Evolutionary conservation across 30 jellyfish, hydroid and myxozoan species (phyloP).

Genomic region (Pelagia noctiluca): DNA sequence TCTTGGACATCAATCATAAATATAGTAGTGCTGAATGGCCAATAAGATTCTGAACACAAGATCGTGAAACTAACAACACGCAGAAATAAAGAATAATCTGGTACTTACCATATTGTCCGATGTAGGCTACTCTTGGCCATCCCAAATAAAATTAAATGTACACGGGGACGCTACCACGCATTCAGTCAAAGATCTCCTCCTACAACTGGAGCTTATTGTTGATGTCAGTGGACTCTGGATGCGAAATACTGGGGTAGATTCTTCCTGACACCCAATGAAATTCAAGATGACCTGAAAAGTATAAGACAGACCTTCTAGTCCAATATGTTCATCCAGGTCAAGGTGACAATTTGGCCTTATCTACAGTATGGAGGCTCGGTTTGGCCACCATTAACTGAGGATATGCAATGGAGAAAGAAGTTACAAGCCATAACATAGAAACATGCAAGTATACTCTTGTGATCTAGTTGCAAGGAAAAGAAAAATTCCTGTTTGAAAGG

Average conservation of each 20-base stretch:
- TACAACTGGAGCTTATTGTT: conserved; percentile 9
- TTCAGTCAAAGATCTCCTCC: no score
- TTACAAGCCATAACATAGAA: conserved; percentile 11
- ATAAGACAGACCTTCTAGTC: conserved; percentile 9
- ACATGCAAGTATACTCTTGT: not conserved
- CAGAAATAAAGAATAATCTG: no score
- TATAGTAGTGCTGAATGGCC: no score
- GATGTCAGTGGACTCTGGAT: conserved; percentile 21
- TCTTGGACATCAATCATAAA: no score
- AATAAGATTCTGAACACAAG: no score
- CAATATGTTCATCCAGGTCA: not conserved
- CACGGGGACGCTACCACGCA: no score
- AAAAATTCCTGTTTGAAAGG: no score
- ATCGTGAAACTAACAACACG: no score
- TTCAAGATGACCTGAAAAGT: conserved; percentile 9
- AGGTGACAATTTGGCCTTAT: no score
- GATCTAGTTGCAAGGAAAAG: no score
- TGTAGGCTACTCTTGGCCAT: conserved; percentile 13
- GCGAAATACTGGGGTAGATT: conserved; percentile 9
- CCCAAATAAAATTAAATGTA: conserved; percentile 5
- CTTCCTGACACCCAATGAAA: conserved; percentile 20
- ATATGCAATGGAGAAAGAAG: conserved; percentile 11
- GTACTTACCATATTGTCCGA: conserved; percentile 1
- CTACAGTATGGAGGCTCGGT: not conserved
- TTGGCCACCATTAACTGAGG: conserved; percentile 10